These are phyloP conservation scores for Sminthurinus aureus DNA, from an alignment of 2,888 invertebrate genomes.

Conservation along the genomic window DNA sequence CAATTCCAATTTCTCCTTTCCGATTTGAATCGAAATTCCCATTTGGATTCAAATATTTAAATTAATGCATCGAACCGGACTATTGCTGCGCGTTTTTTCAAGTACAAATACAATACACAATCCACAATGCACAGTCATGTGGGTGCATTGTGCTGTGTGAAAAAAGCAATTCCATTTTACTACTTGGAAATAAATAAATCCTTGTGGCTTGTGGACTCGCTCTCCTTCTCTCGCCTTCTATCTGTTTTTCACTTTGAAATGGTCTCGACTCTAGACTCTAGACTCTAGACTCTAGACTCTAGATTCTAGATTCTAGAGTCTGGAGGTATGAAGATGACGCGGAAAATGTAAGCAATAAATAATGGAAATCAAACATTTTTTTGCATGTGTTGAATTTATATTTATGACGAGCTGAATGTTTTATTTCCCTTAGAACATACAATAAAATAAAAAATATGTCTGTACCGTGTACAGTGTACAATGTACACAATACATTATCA, in stretches of 20 bases:
- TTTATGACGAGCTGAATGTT: neutral
- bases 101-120: neutral
- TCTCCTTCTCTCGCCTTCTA: neutral
- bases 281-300: too few relatives aligned
- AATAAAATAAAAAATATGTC: neutral
- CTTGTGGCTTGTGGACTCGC: neutral
- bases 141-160: neutral
- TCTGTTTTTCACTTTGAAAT: neutral
- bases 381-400: neutral
- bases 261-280: neutral
- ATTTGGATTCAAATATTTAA: too few relatives aligned
- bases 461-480: neutral
- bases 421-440: neutral
- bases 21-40: too few relatives aligned
- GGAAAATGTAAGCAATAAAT: neutral
- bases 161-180: neutral
- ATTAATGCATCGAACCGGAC: too few relatives aligned
- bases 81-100: neutral
- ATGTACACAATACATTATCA: neutral
- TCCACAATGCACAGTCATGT: neutral
- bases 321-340: neutral
- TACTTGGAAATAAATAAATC: constrained; percentile 17
- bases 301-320: too few relatives aligned
- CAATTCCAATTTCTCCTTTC: too few relatives aligned
- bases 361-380: neutral